A percentile compares a stretch with the other conserved stretches of the same genome.
These are phyloP conservation scores for Tuta absoluta DNA, from an alignment of 2,888 invertebrate genomes.

Conservation along the genomic window DNA sequence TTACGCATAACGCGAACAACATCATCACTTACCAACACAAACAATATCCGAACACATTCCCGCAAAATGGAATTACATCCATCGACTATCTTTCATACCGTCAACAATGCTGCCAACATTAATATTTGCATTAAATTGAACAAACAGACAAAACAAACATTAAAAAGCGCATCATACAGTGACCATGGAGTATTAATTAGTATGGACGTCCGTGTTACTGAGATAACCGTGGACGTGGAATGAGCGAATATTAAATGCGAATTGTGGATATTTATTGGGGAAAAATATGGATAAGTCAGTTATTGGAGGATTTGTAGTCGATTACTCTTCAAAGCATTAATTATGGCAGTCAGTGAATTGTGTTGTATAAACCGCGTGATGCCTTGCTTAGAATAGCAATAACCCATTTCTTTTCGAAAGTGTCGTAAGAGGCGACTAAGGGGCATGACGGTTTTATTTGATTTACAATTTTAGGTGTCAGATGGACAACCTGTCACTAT, in stretches of 20 bases:
- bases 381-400: too few relatives aligned
- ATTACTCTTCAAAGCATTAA: too few relatives aligned
- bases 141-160: constrained; percentile 19
- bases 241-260: constrained; percentile 35
- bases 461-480: too few relatives aligned
- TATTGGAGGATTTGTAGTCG: too few relatives aligned
- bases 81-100: background rate
- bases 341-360: too few relatives aligned
- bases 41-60: constrained; percentile 4
- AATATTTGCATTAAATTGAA: constrained; percentile 13
- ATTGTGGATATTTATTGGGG: background rate
- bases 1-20: background rate
- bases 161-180: constrained; percentile 21
- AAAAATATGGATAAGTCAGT: background rate
- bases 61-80: constrained; percentile 7
- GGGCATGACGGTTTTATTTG: too few relatives aligned
- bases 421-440: too few relatives aligned
- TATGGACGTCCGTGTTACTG: constrained; percentile 21
- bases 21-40: constrained; percentile 3
- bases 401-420: too few relatives aligned
- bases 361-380: too few relatives aligned
- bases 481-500: too few relatives aligned
- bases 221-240: constrained; percentile 14
- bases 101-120: constrained; percentile 13
- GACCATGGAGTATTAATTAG: constrained; percentile 39